These are phyloP conservation scores for Gymnarchus niloticus DNA, from an alignment of 2,113 vertebrate genomes.

Conservation along the genomic window DNA sequence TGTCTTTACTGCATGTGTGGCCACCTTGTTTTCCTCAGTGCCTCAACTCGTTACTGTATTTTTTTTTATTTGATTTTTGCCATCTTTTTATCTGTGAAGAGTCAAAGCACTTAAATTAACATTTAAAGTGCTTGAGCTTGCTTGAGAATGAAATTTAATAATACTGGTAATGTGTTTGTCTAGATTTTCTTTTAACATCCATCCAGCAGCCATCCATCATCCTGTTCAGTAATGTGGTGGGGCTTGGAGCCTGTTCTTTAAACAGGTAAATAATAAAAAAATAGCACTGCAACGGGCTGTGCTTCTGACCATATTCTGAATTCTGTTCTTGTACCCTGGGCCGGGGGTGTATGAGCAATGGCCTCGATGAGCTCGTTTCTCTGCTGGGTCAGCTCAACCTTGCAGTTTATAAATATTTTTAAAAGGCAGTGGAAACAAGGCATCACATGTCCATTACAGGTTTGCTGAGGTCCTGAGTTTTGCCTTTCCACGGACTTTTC, in stretches of 20 bases:
- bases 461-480: neutral
- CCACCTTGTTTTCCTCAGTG: neutral
- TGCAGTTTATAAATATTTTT: neutral
- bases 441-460: neutral
- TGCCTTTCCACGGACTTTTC: no score
- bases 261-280: no score
- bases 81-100: neutral
- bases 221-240: no score
- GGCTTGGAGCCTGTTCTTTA: no score
- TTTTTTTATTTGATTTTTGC: constrained; percentile 1
- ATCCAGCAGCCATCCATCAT: no score
- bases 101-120: neutral
- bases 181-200: no score
- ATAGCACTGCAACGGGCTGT: no score
- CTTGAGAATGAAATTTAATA: no score
- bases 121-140: no score
- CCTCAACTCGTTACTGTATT: neutral
- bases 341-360: neutral
- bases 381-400: neutral
- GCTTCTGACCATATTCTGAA: no score
- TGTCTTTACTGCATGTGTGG: neutral
- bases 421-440: neutral
- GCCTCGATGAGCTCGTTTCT: neutral
- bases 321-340: no score
- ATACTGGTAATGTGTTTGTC: no score